These are phyloP conservation scores for Oryzias dopingdopingensis DNA, from an alignment of 2,797 vertebrate species.

Conservation along the genomic window DNA sequence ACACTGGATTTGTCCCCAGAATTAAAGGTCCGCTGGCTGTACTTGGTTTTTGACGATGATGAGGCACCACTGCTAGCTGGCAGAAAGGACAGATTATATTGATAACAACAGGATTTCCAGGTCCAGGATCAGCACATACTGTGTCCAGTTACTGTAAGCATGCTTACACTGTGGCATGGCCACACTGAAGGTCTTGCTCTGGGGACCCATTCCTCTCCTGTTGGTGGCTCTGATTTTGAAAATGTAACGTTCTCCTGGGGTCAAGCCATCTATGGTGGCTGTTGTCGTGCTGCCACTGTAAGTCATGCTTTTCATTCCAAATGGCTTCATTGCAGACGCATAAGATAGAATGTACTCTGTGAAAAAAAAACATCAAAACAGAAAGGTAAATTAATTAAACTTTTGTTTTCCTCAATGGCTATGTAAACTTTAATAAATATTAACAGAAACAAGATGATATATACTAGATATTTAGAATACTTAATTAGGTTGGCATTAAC, in stretches of 20 bases:
- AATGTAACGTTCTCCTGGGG: conserved; percentile 92
- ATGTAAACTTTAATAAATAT: too few species aligned
- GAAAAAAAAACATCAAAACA: conserved; percentile 41
- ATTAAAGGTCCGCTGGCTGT: conserved; percentile 38
- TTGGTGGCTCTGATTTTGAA: conserved; percentile 97
- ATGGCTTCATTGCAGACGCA: conserved; percentile 95
- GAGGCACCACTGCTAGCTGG: conserved; percentile 75
- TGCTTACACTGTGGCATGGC: conserved; percentile 88
- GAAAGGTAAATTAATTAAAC: not conserved
- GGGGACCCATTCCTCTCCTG: conserved; percentile 91
- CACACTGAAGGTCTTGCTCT: conserved; percentile 91
- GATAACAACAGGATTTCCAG: conserved; percentile 2
- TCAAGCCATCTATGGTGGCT: conserved; percentile 88
- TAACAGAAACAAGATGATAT: too few species aligned
- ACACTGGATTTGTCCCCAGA: conserved; percentile 19
- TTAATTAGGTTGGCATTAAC: too few species aligned
- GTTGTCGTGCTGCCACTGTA: conserved; percentile 85
- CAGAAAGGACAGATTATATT: conserved; percentile 44
- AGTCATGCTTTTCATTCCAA: conserved; percentile 92
- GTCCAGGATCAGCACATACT: conserved; percentile 1
- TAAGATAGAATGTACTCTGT: conserved; percentile 98
- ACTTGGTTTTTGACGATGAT: conserved; percentile 54
- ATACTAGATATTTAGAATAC: too few species aligned
- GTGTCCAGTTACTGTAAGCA: not conserved
- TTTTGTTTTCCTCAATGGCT: not conserved